These are phyloP conservation scores for Vesta saturnalis DNA, from an alignment of 2,888 invertebrate genomes.

Conservation along the genomic window DNA sequence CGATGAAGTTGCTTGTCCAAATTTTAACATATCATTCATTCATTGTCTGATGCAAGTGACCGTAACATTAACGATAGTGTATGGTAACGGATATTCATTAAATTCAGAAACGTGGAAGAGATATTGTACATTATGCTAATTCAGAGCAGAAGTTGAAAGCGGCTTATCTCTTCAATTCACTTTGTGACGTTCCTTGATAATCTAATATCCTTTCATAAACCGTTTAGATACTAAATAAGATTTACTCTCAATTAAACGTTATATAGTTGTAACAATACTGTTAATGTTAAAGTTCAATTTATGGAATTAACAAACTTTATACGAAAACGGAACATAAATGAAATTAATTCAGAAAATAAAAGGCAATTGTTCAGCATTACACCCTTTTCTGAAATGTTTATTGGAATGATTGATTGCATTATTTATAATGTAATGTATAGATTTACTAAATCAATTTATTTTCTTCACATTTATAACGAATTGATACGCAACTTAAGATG, in stretches of 20 bases:
- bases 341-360: too few relatives aligned
- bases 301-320: too few relatives aligned
- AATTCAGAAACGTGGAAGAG: slow-evolving; percentile 10
- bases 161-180: not conserved
- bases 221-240: not conserved
- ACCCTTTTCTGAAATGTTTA: too few relatives aligned
- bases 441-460: too few relatives aligned
- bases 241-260: not conserved
- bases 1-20: not conserved
- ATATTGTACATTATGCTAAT: not conserved
- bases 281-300: too few relatives aligned
- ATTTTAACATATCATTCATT: not conserved
- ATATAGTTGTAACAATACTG: too few relatives aligned
- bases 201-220: not conserved
- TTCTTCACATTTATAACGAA: too few relatives aligned
- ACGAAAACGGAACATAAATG: too few relatives aligned
- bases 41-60: not conserved
- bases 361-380: too few relatives aligned
- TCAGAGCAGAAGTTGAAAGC: not conserved
- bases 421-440: too few relatives aligned
- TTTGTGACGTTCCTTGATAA: slow-evolving; percentile 2
- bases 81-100: not conserved
- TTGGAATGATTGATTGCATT: too few relatives aligned
- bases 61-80: not conserved
- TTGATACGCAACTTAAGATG: too few relatives aligned